Evolutionary conservation across 1,140 invertebrate genomes (phyloP).

Genomic region (Drosophila aff.): DNA sequence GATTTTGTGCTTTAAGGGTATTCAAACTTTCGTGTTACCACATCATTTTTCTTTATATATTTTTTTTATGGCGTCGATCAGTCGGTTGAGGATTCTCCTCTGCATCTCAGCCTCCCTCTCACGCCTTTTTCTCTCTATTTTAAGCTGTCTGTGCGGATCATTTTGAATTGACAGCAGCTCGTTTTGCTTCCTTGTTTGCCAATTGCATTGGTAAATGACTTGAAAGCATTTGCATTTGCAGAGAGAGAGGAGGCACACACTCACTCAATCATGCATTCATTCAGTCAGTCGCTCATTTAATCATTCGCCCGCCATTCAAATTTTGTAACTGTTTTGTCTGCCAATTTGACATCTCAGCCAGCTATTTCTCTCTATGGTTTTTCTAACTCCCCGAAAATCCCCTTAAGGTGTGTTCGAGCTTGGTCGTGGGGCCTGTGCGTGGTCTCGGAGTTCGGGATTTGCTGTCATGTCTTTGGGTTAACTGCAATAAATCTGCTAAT

Average conservation of each 20-base stretch:
- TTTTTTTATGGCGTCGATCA: constrained; percentile 39
- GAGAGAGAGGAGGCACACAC: constrained; percentile 24
- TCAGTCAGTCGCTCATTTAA: constrained; percentile 50
- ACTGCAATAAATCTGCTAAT: constrained; percentile 75
- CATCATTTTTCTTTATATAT: background rate
- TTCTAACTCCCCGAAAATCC: constrained; percentile 1
- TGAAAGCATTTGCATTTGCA: constrained; percentile 61
- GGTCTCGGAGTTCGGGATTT: constrained; percentile 27
- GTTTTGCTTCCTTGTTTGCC: constrained; percentile 74
- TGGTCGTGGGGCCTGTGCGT: constrained; percentile 50
- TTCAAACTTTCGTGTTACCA: background rate
- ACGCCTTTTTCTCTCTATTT: constrained; percentile 18
- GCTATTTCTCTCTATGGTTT: constrained; percentile 23
- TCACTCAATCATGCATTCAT: constrained; percentile 50
- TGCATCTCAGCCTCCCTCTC: constrained; percentile 29
- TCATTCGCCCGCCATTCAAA: constrained; percentile 58
- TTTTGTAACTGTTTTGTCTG: constrained; percentile 68
- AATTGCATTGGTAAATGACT: constrained; percentile 69
- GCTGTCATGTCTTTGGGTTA: constrained; percentile 66
- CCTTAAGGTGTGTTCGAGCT: constrained; percentile 52
- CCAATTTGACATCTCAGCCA: constrained; percentile 74
- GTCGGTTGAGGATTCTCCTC: constrained; percentile 40
- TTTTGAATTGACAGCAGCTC: constrained; percentile 68
- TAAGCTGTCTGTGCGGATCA: constrained; percentile 46
- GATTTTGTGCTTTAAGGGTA: background rate